Evolutionary conservation across 2,113 vertebrate genomes (phyloP).

Genomic region (Phrynosoma platyrhinos): DNA sequence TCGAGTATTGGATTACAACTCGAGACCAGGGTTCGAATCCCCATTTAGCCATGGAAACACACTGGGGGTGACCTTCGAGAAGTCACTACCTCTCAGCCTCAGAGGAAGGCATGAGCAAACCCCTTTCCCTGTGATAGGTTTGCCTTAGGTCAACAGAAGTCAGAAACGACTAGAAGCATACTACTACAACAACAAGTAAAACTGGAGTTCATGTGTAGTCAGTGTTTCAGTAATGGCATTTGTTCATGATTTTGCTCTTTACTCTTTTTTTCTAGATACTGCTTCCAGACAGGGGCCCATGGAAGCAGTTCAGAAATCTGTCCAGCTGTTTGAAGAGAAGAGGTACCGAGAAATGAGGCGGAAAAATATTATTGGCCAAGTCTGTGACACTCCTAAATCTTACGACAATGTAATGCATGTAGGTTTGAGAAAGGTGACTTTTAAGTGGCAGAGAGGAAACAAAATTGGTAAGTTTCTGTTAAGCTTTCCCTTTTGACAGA

Average conservation of each 20-base stretch:
- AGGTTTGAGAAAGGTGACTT: slow-evolving; percentile 97
- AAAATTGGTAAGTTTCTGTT: slow-evolving; percentile 89
- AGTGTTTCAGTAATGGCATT: slow-evolving; percentile 25
- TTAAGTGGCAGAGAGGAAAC: slow-evolving; percentile 99
- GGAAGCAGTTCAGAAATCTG: slow-evolving; percentile 90
- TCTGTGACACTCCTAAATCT: slow-evolving; percentile 96
- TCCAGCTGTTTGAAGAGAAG: slow-evolving; percentile 91
- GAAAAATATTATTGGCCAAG: slow-evolving; percentile 97
- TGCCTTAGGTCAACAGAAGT: too few relatives aligned
- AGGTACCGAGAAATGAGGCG: slow-evolving; percentile 91
- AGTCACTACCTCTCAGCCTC: too few relatives aligned
- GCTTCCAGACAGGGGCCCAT: slow-evolving; percentile 90
- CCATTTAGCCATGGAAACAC: too few relatives aligned
- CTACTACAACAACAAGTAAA: not conserved
- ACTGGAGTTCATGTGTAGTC: not conserved
- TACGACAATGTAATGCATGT: slow-evolving; percentile 98
- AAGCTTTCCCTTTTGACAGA: not conserved
- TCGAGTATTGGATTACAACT: too few relatives aligned
- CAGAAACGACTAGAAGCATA: too few relatives aligned
- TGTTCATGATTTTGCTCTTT: slow-evolving; percentile 35
- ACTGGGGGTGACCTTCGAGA: too few relatives aligned
- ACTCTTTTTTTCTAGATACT: slow-evolving; percentile 76
- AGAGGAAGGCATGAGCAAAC: too few relatives aligned
- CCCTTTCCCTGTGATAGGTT: too few relatives aligned
- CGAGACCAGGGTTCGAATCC: too few relatives aligned